These are phyloP conservation scores for Nesospiza acunhae DNA, from an alignment of 2,113 vertebrate species.

Conservation along the genomic window DNA sequence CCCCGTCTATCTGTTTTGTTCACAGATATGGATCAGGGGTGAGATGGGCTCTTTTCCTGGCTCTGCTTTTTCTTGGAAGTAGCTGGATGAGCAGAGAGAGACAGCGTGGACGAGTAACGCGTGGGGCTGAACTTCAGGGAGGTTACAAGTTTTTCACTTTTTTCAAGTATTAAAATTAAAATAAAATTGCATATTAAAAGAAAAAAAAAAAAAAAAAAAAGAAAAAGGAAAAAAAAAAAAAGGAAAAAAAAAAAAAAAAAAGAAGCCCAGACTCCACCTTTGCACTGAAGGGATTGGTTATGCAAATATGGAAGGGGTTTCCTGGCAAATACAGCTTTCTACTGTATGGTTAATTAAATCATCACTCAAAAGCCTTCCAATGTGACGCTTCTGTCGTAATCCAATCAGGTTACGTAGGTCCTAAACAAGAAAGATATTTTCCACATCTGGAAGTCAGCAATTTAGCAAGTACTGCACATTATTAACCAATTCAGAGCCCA, in stretches of 20 bases:
- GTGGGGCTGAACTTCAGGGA: slow-evolving; percentile 58
- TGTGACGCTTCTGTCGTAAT: slow-evolving; percentile 87
- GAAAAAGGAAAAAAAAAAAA: background rate
- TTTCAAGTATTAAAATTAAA: slow-evolving; percentile 72
- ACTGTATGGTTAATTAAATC: slow-evolving; percentile 99
- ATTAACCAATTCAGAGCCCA: slow-evolving; percentile 85
- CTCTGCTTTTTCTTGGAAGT: background rate
- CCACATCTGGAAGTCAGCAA: slow-evolving; percentile 88
- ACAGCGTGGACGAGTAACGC: background rate
- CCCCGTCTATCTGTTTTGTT: slow-evolving; percentile 32
- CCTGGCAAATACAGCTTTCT: slow-evolving; percentile 86
- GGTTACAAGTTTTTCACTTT: slow-evolving; percentile 72
- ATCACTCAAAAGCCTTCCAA: slow-evolving; percentile 94
- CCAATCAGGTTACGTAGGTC: slow-evolving; percentile 85
- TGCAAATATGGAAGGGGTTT: slow-evolving; percentile 89
- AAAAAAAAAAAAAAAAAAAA: slow-evolving; percentile 25
- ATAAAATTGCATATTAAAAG: slow-evolving; percentile 68
- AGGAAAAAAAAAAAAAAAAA: background rate
- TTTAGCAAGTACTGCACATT: slow-evolving; percentile 86
- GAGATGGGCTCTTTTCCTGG: slow-evolving; percentile 21
- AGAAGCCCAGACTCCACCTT: slow-evolving; percentile 84
- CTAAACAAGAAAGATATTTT: slow-evolving; percentile 86
- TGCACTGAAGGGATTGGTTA: slow-evolving; percentile 89
- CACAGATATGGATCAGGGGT: slow-evolving; percentile 56
- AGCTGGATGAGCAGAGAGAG: background rate